phyloP scores from a whole-genome alignment of 2,797 vertebrate genomes.

The Dendrocincla fuliginosa region DNA sequence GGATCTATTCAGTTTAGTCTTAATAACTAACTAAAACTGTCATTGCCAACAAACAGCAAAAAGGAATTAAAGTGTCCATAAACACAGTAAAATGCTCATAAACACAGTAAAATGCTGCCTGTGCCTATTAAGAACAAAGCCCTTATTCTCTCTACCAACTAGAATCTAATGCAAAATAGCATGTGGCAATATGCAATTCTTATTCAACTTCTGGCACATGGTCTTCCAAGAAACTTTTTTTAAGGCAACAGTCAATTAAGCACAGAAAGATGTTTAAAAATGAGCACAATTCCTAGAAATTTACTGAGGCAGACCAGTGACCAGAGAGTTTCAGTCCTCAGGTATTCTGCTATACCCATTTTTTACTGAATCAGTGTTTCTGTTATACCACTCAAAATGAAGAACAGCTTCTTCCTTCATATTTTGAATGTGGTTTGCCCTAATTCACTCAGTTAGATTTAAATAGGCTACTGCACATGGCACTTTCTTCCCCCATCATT shows the following conservation, averaged over 20 bases:
- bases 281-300: constrained; percentile 3
- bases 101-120: not conserved
- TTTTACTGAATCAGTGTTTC: not conserved
- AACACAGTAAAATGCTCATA: not conserved
- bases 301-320: not conserved
- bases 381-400: not conserved
- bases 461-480: not conserved
- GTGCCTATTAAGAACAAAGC: not conserved
- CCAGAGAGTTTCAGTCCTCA: not conserved
- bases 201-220: not conserved
- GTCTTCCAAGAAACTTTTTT: not conserved
- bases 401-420: not conserved
- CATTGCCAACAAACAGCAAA: not conserved
- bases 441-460: not conserved
- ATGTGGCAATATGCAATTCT: not conserved
- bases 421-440: not conserved
- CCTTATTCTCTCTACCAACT: not conserved
- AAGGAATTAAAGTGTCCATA: not conserved
- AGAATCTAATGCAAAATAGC: not conserved
- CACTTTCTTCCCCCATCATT: not conserved
- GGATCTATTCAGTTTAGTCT: not conserved
- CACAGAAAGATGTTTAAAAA: not conserved
- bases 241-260: not conserved
- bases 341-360: not conserved
- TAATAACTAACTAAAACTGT: not conserved